phyloP scores from a whole-genome alignment of 2,113 vertebrate genomes.

The Tragelaphus imberbis region DNA sequence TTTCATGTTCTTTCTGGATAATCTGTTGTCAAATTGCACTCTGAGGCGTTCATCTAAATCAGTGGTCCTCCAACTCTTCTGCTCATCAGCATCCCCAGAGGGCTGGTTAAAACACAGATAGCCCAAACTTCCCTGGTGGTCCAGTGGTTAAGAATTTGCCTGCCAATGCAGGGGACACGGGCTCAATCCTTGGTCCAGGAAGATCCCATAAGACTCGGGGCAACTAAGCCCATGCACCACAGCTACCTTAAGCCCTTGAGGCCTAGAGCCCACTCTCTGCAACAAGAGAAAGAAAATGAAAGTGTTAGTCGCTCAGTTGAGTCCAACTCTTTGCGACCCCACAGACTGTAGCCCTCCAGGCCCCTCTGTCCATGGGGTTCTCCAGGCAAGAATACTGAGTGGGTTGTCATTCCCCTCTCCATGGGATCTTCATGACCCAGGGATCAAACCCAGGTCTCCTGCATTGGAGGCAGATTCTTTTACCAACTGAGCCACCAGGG shows the following conservation, averaged over 20 bases:
- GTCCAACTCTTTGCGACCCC: background rate
- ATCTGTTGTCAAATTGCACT: too few relatives aligned
- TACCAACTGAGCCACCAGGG: background rate
- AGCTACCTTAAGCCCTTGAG: background rate
- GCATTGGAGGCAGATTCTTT: background rate
- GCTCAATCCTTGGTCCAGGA: background rate
- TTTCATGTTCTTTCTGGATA: background rate
- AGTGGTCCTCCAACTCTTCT: background rate
- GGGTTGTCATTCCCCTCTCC: background rate
- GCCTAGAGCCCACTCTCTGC: background rate
- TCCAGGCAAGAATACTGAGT: background rate
- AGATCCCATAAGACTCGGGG: background rate
- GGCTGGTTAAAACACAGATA: background rate
- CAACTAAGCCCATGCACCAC: background rate
- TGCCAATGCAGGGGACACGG: background rate
- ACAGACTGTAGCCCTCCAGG: background rate
- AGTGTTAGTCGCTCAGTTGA: background rate
- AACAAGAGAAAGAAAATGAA: background rate
- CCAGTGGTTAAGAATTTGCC: background rate
- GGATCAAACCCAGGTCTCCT: background rate
- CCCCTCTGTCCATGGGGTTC: background rate
- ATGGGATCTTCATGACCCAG: background rate
- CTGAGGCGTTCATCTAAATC: background rate
- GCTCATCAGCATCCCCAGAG: fast-evolving
- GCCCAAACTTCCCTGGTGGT: background rate